Percentiles rank a stretch among this genome's conserved stretches.
phyloP scores from a whole-genome alignment of 2,888 invertebrate genomes.

The Pyrrhia umbra region DNA sequence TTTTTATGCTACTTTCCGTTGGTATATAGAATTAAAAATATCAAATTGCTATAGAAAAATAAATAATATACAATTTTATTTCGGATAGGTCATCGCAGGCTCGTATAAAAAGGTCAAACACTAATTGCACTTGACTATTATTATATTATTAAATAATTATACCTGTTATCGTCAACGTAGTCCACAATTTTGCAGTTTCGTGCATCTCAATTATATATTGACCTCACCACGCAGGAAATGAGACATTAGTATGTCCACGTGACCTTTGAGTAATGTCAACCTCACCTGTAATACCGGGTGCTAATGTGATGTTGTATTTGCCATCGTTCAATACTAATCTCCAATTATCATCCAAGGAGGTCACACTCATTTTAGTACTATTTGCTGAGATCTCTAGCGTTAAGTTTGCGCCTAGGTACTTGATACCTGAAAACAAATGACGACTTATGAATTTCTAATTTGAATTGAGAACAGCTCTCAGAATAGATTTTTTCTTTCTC shows the following conservation, averaged over 20 bases:
- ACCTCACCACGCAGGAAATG: background rate
- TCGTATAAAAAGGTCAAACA: background rate
- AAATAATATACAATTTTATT: too few relatives aligned
- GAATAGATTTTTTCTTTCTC: too few relatives aligned
- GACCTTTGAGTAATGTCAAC: constrained; percentile 3
- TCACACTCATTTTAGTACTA: constrained; percentile 74
- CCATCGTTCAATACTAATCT: constrained; percentile 79
- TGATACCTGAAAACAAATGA: constrained; percentile 75
- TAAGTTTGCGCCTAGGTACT: constrained; percentile 83
- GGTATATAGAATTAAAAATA: too few relatives aligned
- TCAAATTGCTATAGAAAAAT: too few relatives aligned
- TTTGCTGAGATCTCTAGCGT: constrained; percentile 75
- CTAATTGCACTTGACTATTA: background rate
- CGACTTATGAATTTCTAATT: too few relatives aligned
- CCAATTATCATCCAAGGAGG: constrained; percentile 76
- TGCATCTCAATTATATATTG: background rate
- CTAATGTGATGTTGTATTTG: constrained; percentile 80
- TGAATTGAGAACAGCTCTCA: too few relatives aligned
- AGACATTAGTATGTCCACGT: background rate
- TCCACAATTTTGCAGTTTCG: background rate
- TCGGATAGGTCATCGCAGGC: too few relatives aligned
- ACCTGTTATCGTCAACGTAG: background rate
- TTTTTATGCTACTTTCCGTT: too few relatives aligned
- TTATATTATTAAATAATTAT: background rate
- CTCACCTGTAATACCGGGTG: constrained; percentile 81